These are phyloP conservation scores for Laterallus jamaicensis DNA, from an alignment of 2,113 vertebrate species.

Conservation along the genomic window DNA sequence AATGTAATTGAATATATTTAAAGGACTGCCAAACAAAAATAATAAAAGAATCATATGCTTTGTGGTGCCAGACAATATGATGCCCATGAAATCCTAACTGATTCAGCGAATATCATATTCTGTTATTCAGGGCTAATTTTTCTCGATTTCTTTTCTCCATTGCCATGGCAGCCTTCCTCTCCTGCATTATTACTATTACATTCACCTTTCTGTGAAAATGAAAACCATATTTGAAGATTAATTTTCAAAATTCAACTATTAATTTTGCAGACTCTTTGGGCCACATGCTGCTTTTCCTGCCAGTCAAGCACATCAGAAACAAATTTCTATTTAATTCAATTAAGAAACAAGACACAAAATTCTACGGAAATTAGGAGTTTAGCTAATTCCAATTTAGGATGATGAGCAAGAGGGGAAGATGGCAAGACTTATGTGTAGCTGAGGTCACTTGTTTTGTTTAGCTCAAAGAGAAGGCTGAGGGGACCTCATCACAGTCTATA, in stretches of 20 bases:
- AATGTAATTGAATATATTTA: not conserved
- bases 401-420: not conserved
- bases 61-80: not conserved
- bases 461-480: not conserved
- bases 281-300: not conserved
- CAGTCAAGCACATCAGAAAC: not conserved
- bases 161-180: not conserved
- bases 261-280: not conserved
- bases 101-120: not conserved
- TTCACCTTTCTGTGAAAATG: not conserved
- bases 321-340: not conserved
- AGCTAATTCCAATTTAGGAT: not conserved
- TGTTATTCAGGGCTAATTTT: not conserved
- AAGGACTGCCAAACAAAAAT: not conserved
- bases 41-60: not conserved
- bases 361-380: not conserved
- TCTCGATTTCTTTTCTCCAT: not conserved
- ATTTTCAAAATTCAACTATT: not conserved
- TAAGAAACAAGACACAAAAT: not conserved
- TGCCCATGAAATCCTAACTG: not conserved
- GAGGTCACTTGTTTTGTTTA: not conserved
- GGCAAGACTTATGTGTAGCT: not conserved
- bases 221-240: not conserved
- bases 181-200: not conserved
- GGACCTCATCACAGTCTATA: not conserved